Evolutionary conservation across 2,797 vertebrate species (phyloP).

Genomic region (Pipistrellus pipistrellus): DNA sequence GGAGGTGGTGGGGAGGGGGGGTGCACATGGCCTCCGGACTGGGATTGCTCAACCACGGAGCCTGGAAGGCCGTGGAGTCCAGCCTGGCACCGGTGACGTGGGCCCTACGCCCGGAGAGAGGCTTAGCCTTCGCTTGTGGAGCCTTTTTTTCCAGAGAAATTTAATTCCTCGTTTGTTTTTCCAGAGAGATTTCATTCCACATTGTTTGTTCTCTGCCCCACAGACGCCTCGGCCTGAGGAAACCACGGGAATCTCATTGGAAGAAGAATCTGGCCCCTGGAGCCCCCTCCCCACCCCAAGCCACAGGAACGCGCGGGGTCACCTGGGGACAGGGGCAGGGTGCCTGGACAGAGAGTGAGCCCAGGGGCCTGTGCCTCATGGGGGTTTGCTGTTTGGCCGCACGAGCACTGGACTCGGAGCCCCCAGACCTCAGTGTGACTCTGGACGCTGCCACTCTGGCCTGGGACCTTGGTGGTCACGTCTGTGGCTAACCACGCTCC

Average conservation of each 20-base stretch:
- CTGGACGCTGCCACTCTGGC: not conserved
- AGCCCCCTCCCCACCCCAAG: conserved; percentile 70
- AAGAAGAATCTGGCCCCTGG: conserved; percentile 70
- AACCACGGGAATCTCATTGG: conserved; percentile 76
- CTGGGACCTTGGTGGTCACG: not conserved
- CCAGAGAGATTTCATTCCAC: not conserved
- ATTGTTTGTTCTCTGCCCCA: conserved; percentile 73
- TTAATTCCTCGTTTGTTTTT: too few species aligned
- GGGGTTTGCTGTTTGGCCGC: not conserved
- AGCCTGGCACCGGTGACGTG: not conserved
- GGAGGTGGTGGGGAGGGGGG: not conserved
- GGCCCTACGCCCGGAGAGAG: not conserved
- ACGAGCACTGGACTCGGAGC: not conserved
- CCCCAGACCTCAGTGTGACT: not conserved
- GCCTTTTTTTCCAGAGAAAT: not conserved
- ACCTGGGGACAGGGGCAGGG: conserved; percentile 72
- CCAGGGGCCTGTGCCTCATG: not conserved
- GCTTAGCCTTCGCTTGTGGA: conserved; percentile 43
- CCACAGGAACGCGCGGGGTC: conserved; percentile 72
- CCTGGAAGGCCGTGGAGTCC: not conserved
- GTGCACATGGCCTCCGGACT: not conserved
- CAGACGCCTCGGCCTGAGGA: conserved; percentile 51
- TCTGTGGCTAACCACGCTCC: not conserved
- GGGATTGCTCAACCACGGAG: not conserved
- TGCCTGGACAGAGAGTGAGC: not conserved